Base-by-base conservation (phyloP, 1,140 invertebrate species). In the Brachionus paranguensis region DNA sequence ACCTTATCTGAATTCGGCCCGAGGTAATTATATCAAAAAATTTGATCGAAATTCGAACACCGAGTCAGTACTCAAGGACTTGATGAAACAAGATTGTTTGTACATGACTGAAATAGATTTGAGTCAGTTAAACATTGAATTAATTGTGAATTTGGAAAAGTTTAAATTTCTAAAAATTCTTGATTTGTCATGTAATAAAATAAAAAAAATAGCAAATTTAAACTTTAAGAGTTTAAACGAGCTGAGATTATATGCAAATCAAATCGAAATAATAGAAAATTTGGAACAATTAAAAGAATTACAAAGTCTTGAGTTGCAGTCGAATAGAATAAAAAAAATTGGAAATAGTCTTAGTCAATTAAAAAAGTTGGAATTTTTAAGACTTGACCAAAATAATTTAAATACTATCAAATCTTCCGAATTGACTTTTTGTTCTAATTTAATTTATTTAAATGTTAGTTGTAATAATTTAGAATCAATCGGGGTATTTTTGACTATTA, bases 191-290 rank as follows among this genome's bases (percentile, higher is more conserved):
- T 88, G 87, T 53, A 88, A 88, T 79, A 84, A 86, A 55, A 88
- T 88, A 29, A 78, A 85, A 55, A 86, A 86, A 68, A 85, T 88
- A 72, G 84, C 86, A 70, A 86, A 87, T 50, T 84, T 88, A 20
- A 87, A 86, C 11, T 85, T 85, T 33, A 86, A 85, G 78, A 87
- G 88, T 79, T 55, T 89, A 43, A 85, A 86, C 65, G 88, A 89
- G 53, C 64, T 89, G 2, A 88, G 88, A 84, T 83, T 89, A 3
- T 89, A 88, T 86, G 88, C 87, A 70, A 89, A 89, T 85, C 84
- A 86, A 85, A 84, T 89, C 17, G 84, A 84, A 60, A 72, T 64
- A n/a, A 86, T 89, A 60, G 86, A 88, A 85, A 85, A 86, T 70
- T 84, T 89, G 24, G 85, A 87, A 17, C 88, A 86, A 74, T 86